Conservation (phyloP, 2,888 invertebrate genomes). For the Tipula confusa region DNA sequence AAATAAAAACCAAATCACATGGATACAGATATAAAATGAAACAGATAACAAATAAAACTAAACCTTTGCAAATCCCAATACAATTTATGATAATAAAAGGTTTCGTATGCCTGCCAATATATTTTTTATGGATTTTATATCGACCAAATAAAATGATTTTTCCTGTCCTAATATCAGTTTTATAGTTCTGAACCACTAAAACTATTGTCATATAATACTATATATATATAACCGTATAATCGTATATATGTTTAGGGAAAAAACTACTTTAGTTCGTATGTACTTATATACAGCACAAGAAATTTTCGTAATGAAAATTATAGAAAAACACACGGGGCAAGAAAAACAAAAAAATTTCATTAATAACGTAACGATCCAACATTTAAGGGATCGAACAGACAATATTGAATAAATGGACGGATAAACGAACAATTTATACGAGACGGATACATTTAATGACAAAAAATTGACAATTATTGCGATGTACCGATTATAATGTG, state of each 20-base stretch:
- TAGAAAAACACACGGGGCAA: not conserved
- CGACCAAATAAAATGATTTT: not conserved
- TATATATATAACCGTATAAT: not conserved
- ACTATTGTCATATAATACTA: not conserved
- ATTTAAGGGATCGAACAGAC: not conserved
- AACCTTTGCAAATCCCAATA: not conserved
- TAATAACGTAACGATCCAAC: not conserved
- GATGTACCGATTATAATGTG: not conserved
- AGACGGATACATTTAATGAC: not conserved
- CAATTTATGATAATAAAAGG: not conserved
- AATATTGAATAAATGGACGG: slow-evolving; percentile 16
- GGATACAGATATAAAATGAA: not conserved
- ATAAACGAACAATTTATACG: not conserved
- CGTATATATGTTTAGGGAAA: no score
- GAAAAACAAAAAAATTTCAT: not conserved
- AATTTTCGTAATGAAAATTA: not conserved
- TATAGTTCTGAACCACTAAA: not conserved
- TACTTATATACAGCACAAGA: not conserved
- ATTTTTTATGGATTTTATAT: not conserved
- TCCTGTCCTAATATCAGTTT: not conserved
- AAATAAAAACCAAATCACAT: not conserved
- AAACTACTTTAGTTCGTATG: not conserved
- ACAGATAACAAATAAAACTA: not conserved
- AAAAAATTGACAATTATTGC: not conserved
- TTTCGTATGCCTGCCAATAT: not conserved